Conservation (phyloP, 2,113 vertebrate species). For the Halcyon malimbica region DNA sequence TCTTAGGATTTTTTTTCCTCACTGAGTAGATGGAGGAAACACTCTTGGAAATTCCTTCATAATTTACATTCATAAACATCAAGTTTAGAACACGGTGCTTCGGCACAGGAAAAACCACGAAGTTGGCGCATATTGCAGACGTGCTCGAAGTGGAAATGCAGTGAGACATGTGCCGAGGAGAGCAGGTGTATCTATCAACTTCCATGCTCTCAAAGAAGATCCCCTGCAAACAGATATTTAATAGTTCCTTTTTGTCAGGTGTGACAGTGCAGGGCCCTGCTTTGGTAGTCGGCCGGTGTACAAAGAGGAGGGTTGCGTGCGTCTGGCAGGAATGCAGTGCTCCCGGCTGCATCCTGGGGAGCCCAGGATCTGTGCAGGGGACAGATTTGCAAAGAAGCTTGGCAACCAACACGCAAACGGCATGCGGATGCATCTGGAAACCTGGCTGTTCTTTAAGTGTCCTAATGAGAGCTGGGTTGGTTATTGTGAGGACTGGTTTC, state of each 20-base stretch:
- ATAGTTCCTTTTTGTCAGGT: neutral
- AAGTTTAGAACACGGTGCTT: neutral
- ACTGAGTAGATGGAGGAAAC: neutral
- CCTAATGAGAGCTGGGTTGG: neutral
- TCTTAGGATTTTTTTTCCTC: neutral
- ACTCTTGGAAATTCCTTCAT: neutral
- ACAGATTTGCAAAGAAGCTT: neutral
- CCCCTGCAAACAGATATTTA: neutral
- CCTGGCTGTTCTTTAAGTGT: neutral
- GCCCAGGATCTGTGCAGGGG: neutral
- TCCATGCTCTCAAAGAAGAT: neutral
- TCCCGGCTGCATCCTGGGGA: fast-evolving
- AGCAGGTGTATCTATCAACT: neutral
- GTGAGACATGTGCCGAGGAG: neutral
- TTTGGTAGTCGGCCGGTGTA: fast-evolving
- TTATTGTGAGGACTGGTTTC: neutral
- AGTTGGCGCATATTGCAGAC: neutral
- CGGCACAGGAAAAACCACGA: neutral
- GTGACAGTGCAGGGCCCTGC: neutral
- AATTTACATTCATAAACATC: neutral
- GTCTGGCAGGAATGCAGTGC: neutral
- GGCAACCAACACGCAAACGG: neutral
- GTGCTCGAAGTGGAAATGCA: neutral
- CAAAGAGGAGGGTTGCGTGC: neutral
- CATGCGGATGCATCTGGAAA: neutral